Evolutionary conservation across 2,113 vertebrate species (phyloP).

Genomic region (Naja naja): DNA sequence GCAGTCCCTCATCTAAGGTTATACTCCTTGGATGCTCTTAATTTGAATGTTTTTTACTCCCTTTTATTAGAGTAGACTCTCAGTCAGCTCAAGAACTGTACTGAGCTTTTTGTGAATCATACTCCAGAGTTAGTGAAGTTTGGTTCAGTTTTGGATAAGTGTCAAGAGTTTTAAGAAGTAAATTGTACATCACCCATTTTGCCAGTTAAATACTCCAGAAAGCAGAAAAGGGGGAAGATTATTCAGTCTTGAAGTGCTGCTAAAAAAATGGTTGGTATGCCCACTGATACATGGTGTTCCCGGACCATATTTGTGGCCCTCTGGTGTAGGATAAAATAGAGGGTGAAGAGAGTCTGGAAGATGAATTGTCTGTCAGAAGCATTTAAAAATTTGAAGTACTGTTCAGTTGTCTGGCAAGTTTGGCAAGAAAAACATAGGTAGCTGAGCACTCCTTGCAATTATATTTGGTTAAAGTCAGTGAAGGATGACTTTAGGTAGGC

Average conservation of each 20-base stretch:
- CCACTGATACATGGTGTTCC: background rate
- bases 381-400: background rate
- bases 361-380: background rate
- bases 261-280: background rate
- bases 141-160: background rate
- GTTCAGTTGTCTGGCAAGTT: background rate
- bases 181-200: background rate
- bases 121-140: background rate
- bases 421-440: background rate
- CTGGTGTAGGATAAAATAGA: background rate
- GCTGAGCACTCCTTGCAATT: background rate
- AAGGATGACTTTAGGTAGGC: background rate
- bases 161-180: background rate
- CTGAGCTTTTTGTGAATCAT: background rate
- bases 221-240: background rate
- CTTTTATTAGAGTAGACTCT: background rate
- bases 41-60: background rate
- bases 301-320: background rate
- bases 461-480: background rate
- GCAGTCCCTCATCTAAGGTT: background rate
- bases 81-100: background rate
- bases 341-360: background rate
- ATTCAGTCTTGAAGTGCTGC: background rate
- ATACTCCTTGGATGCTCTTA: background rate
- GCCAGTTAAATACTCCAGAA: background rate